Base-by-base conservation (phyloP, 2,888 invertebrate genomes). In the Rambutsinella grinnellia region DNA sequence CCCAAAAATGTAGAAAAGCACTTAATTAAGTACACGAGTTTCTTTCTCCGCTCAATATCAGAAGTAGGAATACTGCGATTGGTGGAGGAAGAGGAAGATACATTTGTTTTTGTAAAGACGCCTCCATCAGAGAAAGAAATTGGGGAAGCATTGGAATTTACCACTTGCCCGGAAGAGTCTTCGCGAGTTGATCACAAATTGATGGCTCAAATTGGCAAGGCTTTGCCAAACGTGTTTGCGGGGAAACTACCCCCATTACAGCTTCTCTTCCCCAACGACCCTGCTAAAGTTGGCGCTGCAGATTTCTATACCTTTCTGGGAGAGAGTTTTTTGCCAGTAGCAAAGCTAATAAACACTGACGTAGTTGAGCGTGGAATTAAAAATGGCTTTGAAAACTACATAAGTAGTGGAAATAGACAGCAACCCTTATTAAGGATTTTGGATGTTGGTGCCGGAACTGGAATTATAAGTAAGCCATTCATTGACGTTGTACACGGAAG, bases 401-500 rank as follows among this genome's bases (percentile, higher is more conserved):
- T n/a, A n/a, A n/a, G n/a, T n/a, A n/a, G n/a, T n/a, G n/a, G 3
- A 17, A 44, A 51, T 0, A 57, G 28, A 6, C 17, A 44, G 2
- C 24, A 24, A 10, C 44, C 21, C n/a, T 61, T 53, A 44, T 24
- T 47, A 3, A 27, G 74, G 27, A 46, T 74, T 60, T 27, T 75
- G 24, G 74, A 75, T 26, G 67, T 75, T 3, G 74, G 74, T 13
- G 74, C 74, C 1, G 74, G 74, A 47, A 75, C 74, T 3, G 74
- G 74, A 5, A 46, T 21, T 0, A 47, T 36, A 13, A 68, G 68
- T 15, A 54, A 49, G 1, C 15, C 53, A 6, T 47, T 67, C 23
- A 15, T 75, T 3, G 19, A 23, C 3, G 24, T 23, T 10, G 1
- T 58, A 1, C 46, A 46, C 23, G 44, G 27, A 0, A 24, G 17